Base-by-base conservation (phyloP, 1,140 invertebrate species). In the Stratiolaelaps scimitus region DNA sequence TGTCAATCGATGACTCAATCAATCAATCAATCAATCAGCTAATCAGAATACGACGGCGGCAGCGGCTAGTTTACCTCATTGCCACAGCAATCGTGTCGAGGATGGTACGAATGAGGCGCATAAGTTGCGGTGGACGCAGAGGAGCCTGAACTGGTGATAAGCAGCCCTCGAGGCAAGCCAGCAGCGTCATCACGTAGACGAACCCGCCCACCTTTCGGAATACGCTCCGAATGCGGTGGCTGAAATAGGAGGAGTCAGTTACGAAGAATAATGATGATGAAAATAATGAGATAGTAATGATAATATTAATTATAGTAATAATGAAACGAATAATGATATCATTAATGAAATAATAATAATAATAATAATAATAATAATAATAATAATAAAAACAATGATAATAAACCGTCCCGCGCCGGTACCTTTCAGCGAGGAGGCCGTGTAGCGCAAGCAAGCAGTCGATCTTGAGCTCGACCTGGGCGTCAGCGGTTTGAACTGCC, bases 121-220 rank as follows among this genome's bases (percentile, higher is more conserved):
- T 68, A 19, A 74, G 67, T 68, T 72, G 67, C 65, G 53, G 53
- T 1, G 53, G 53, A 17, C 53, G 17, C 15, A 29, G 53, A 2
- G 53, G 53, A 26, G 53, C 26, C 53, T 60, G 53, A 23, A 23
- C 23, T 23, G 53, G 53, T 23, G 53, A 60, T 13, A 94, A 76
- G 74, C 85, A 87, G 6, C 87, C 86, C 77, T 97, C 92, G 73
- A 98, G 80, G 1, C 89, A 89, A 0, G 95, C 88, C 13, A 98
- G 79, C 1, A 97, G 88, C 70, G 91, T 94, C 76, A 95, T 93
- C 0, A 98, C 84, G 75, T 96, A 97, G 0, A 98, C 88, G 77
- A 98, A 99, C 17, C 94, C 95, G 68, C 92, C 92, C 71, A 92
- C 90, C 80, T 95, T 96, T 70, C 95, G 83, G 77, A 99, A 99